Base-by-base conservation (phyloP, 2,797 vertebrate species). In the Circus cinereus region DNA sequence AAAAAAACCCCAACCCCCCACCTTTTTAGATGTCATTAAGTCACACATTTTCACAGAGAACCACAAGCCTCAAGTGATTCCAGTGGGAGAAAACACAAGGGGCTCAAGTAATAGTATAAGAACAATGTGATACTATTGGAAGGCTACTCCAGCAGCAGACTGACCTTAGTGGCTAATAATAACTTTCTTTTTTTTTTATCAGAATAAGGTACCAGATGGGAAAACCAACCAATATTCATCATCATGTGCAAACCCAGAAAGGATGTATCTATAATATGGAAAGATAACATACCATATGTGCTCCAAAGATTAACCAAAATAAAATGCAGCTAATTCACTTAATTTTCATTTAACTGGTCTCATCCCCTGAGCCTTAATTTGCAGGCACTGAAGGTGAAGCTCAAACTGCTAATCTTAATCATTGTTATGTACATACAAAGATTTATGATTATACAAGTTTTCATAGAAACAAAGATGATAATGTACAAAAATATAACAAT, bases 261-360 rank as follows among this genome's bases (percentile, higher is more conserved):
- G 29, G n/a, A 24, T 47, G 20, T 88, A 32, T 81, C 30, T 70
- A 20, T 76, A 82, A 81, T 88, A 76, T 26, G 42, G 90, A 89
- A 93, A 90, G 73, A 81, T 92, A 96, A 64, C 12, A 2, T 34
- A 76, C 42, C 65, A 84, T 76, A 75, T 92, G 62, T 34, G 69
- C 56, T 89, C 80, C 47, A 43, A 85, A 73, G 92, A 94, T 85
- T 82, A 94, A 84, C 60, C 60, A 75, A 90, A 95, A 86, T 40
- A 91, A 78, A 94, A 89, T 8, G n/a, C 56, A 72, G 72, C 51
- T 88, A 81, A 84, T 95, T 94, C 16, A 2, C 45, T 84, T 92
- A 48, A 80, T 91, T 94, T 53, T 87, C 73, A 94, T 94, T 89
- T 85, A 72, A 80, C 32, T 48, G 42, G n/a, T 82, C 70, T 43